These are phyloP conservation scores for Tridacna crocea DNA, from an alignment of 2,888 invertebrate species.

Conservation along the genomic window DNA sequence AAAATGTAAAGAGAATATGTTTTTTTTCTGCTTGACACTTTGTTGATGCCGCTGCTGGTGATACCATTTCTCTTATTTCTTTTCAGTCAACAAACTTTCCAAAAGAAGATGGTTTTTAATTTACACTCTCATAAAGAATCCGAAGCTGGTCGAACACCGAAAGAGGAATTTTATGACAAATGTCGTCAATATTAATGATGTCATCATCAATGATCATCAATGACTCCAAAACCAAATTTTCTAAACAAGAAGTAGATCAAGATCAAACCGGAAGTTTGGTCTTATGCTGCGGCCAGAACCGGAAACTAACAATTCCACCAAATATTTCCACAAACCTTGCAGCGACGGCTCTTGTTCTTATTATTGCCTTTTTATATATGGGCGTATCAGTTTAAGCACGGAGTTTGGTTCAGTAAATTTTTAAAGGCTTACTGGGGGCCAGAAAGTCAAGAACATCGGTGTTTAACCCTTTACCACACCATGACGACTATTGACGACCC, in stretches of 20 bases:
- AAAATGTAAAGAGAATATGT: no score
- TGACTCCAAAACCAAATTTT: background rate
- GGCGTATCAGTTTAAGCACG: conserved; percentile 2
- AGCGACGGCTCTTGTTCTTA: conserved; percentile 4
- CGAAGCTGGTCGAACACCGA: background rate
- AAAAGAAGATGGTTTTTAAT: conserved; percentile 20
- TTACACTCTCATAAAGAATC: conserved; percentile 24
- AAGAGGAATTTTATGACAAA: background rate
- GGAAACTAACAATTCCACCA: conserved; percentile 11
- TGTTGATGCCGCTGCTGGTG: no score
- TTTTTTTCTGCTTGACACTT: no score
- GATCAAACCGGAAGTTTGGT: background rate
- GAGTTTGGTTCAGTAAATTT: no score
- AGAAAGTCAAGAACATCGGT: no score
- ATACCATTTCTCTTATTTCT: background rate
- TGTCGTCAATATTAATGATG: background rate
- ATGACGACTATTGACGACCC: no score
- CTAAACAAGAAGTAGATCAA: background rate
- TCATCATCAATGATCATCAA: background rate
- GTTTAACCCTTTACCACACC: no score
- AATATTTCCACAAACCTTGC: conserved; percentile 12
- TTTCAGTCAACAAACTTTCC: background rate
- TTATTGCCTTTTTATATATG: conserved; percentile 20
- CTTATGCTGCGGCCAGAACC: background rate
- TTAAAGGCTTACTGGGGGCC: no score